Evolutionary conservation across 2,797 vertebrate genomes (phyloP).

Genomic region (Tachyglossus aculeatus): DNA sequence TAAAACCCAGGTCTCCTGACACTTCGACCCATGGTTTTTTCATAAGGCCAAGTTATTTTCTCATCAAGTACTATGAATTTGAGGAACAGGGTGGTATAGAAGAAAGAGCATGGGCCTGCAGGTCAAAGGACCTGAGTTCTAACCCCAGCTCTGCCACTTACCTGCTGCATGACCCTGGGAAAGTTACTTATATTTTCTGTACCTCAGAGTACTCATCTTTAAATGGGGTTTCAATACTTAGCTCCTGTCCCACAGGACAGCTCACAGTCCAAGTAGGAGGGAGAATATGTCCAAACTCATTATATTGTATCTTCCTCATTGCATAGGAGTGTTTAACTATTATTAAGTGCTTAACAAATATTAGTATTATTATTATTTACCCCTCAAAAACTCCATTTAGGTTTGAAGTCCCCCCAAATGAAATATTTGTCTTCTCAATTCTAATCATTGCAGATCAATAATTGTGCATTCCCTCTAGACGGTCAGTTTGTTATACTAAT

Average conservation of each 20-base stretch:
- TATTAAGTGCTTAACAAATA: too few species aligned
- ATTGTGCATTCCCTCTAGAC: too few species aligned
- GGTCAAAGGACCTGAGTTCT: neutral
- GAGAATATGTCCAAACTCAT: too few species aligned
- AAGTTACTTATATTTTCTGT: neutral
- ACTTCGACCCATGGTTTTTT: too few species aligned
- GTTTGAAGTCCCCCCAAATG: neutral
- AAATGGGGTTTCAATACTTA: neutral
- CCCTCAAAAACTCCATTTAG: neutral
- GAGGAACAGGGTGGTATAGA: neutral
- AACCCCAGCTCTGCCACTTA: neutral
- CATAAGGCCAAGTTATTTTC: too few species aligned
- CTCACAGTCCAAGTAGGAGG: too few species aligned
- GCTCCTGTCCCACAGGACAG: too few species aligned
- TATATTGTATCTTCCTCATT: too few species aligned
- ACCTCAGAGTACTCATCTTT: neutral
- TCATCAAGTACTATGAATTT: neutral
- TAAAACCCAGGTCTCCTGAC: too few species aligned
- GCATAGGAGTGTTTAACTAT: too few species aligned
- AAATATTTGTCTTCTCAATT: neutral
- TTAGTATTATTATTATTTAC: too few species aligned
- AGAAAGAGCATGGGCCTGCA: neutral
- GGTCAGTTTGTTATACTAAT: too few species aligned
- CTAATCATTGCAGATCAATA: neutral
- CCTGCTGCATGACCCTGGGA: neutral